phyloP scores from a whole-genome alignment of 2,797 vertebrate species.

The Pangasius sanitwongsei region DNA sequence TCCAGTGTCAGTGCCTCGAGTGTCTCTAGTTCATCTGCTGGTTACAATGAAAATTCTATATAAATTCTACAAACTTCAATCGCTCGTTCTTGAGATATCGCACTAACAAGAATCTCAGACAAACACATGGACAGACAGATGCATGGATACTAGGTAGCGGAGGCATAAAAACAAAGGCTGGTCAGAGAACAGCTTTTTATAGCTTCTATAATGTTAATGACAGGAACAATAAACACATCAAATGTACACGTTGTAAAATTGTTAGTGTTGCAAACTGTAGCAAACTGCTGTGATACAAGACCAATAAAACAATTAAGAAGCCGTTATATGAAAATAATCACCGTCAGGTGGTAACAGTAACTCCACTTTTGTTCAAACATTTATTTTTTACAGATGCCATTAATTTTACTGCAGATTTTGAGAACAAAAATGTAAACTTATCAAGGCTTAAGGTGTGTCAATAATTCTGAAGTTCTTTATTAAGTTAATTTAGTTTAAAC shows the following conservation, averaged over 20 bases:
- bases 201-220: background rate
- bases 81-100: background rate
- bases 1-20: background rate
- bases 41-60: background rate
- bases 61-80: background rate
- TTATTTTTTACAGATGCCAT: background rate
- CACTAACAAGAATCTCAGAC: background rate
- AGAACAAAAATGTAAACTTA: background rate
- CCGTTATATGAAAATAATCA: background rate
- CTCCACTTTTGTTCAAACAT: background rate
- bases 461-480: background rate
- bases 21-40: background rate
- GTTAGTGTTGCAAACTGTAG: background rate
- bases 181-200: background rate
- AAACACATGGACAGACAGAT: background rate
- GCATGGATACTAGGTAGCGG: too few species aligned
- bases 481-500: background rate
- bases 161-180: background rate
- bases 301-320: background rate
- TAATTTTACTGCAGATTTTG: background rate
- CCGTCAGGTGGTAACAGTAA: too few species aligned
- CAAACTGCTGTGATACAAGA: background rate
- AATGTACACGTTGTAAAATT: background rate
- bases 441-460: background rate
- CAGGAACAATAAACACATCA: background rate